A percentile compares a stretch with the other conserved stretches of the same genome.
phyloP scores from a whole-genome alignment of 2,888 invertebrate species.

The Deilephila elpenor region DNA sequence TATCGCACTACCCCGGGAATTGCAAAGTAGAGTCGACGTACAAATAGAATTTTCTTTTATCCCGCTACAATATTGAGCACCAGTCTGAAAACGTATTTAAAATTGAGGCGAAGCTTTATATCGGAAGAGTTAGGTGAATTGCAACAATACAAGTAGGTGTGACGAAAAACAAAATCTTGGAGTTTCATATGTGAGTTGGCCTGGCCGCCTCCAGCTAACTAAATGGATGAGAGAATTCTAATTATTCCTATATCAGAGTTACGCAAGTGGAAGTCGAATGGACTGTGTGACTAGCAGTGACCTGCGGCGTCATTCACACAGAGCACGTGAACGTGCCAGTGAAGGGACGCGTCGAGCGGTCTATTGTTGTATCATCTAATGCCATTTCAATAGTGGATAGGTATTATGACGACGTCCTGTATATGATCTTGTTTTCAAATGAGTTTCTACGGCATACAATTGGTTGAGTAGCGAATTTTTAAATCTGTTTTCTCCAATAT shows the following conservation, averaged over 20 bases:
- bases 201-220: neutral
- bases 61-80: neutral
- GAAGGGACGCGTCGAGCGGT: neutral
- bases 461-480: no score
- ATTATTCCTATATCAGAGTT: slow-evolving; percentile 9
- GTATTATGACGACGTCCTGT: neutral
- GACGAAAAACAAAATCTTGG: neutral
- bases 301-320: neutral
- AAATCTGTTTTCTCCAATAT: no score
- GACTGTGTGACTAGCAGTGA: neutral
- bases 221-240: neutral
- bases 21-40: neutral
- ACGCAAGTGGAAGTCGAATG: neutral
- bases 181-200: neutral
- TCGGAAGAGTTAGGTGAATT: neutral
- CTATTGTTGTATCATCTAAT: neutral
- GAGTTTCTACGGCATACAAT: neutral
- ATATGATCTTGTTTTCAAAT: neutral
- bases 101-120: neutral
- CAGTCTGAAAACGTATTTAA: slow-evolving; percentile 4
- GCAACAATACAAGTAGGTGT: neutral
- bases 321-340: neutral
- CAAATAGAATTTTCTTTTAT: neutral
- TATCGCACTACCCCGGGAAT: neutral
- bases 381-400: neutral